These are phyloP conservation scores for Eutolmus rufibarbis DNA, from an alignment of 2,888 invertebrate genomes.

Conservation along the genomic window DNA sequence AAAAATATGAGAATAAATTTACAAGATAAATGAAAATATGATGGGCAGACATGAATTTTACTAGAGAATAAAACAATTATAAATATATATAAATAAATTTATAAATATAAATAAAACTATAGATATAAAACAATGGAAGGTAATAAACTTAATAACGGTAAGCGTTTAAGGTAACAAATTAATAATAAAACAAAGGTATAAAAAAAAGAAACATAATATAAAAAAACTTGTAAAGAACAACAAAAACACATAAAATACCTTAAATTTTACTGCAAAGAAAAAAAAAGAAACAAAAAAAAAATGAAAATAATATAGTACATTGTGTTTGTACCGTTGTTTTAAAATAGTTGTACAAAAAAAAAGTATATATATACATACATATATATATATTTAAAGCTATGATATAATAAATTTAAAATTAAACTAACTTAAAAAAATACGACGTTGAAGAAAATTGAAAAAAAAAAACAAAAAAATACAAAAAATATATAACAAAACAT, in stretches of 20 bases:
- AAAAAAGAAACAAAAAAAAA: too few relatives aligned
- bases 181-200: neutral
- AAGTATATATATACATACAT: neutral
- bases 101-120: constrained; percentile 12
- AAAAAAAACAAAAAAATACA: too few relatives aligned
- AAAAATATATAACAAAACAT: neutral
- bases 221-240: constrained; percentile 16
- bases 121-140: neutral
- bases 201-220: neutral
- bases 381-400: neutral
- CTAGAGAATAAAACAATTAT: constrained; percentile 8
- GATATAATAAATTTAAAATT: neutral
- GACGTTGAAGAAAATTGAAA: neutral
- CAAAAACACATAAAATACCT: neutral
- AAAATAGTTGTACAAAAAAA: constrained; percentile 31
- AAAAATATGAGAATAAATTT: neutral
- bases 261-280: neutral
- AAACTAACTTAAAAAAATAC: neutral
- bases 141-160: neutral
- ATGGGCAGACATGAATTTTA: neutral
- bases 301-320: constrained; percentile 2
- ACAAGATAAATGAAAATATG: neutral
- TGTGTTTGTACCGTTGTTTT: constrained; percentile 32
- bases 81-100: constrained; percentile 14
- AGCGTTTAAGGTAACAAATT: neutral